A percentile compares a stretch with the other conserved stretches of the same genome.
Conservation (phyloP, 2,113 vertebrate species). For the Mugil cephalus region DNA sequence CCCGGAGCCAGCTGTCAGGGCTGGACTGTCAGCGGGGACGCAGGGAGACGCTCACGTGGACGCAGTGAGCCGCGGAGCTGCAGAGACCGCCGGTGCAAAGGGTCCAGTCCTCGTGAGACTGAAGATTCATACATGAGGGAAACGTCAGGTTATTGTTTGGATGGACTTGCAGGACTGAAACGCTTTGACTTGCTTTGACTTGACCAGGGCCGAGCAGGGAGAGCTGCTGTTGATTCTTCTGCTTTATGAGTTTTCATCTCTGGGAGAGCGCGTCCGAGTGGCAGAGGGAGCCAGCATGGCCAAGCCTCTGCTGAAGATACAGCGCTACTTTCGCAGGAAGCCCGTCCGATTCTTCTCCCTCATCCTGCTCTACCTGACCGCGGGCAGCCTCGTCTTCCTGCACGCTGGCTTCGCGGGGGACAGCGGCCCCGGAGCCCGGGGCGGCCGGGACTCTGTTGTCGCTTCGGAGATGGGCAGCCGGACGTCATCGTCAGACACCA, state of each 20-base stretch:
- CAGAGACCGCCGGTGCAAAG: conserved; percentile 35
- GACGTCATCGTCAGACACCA: conserved; percentile 70
- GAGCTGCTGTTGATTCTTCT: conserved; percentile 44
- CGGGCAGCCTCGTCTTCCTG: conserved; percentile 93
- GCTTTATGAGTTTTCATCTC: conserved; percentile 77
- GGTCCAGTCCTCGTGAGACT: conserved; percentile 44
- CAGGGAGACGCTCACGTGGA: conserved; percentile 45
- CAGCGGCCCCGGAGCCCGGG: conserved; percentile 60
- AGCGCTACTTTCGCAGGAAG: conserved; percentile 92
- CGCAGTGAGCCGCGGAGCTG: conserved; percentile 6
- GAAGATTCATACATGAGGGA: conserved; percentile 24
- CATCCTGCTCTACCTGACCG: conserved; percentile 93
- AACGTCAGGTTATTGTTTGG: conserved; percentile 53
- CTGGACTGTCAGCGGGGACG: conserved; percentile 56
- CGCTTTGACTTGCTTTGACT: conserved; percentile 11
- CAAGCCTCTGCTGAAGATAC: conserved; percentile 92
- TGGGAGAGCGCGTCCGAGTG: conserved; percentile 54
- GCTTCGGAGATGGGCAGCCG: conserved; percentile 60
- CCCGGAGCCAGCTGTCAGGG: conserved; percentile 38
- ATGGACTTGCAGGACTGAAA: conserved; percentile 51
- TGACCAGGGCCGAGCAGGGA: conserved; percentile 14
- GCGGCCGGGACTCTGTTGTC: conserved; percentile 63
- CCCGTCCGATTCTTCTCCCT: conserved; percentile 94
- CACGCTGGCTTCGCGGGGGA: conserved; percentile 89
- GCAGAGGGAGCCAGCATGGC: conserved; percentile 87